Evolutionary conservation across 53 echinoderm and acorn worm species (phyloP).

Genomic region (Crossaster papposus): DNA sequence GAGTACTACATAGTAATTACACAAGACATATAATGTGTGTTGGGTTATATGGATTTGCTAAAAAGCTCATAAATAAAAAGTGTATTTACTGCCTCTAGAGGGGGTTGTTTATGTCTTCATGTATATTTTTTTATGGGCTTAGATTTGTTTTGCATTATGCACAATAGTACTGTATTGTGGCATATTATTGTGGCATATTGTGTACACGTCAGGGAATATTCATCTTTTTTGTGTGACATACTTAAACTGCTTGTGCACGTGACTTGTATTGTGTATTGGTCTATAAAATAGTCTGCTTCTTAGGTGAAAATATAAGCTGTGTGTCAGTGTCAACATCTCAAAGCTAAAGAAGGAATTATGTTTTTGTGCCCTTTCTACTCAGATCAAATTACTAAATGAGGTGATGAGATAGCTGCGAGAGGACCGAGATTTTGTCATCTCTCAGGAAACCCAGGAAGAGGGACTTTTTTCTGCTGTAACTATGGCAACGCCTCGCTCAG

Average conservation of each 20-base stretch:
- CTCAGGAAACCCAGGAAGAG: background rate
- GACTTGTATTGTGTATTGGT: no score
- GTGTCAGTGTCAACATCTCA: no score
- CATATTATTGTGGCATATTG: no score
- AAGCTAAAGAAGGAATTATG: background rate
- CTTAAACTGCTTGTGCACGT: no score
- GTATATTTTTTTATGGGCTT: background rate
- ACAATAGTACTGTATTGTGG: no score
- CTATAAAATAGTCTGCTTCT: no score
- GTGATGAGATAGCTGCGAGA: conserved; percentile 30
- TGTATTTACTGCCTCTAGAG: background rate
- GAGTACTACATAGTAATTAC: background rate
- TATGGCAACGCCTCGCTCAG: conserved; percentile 87
- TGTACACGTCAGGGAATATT: no score
- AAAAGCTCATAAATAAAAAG: background rate
- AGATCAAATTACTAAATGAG: background rate
- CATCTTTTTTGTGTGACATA: no score
- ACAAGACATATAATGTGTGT: background rate
- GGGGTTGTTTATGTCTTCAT: background rate
- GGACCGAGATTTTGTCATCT: background rate
- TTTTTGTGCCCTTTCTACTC: background rate
- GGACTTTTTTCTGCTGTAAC: conserved; percentile 8
- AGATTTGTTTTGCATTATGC: no score
- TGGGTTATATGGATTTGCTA: background rate
- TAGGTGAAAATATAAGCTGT: no score